Base-by-base conservation (phyloP, 2,888 invertebrate genomes). In the Ectropis crepuscularia region DNA sequence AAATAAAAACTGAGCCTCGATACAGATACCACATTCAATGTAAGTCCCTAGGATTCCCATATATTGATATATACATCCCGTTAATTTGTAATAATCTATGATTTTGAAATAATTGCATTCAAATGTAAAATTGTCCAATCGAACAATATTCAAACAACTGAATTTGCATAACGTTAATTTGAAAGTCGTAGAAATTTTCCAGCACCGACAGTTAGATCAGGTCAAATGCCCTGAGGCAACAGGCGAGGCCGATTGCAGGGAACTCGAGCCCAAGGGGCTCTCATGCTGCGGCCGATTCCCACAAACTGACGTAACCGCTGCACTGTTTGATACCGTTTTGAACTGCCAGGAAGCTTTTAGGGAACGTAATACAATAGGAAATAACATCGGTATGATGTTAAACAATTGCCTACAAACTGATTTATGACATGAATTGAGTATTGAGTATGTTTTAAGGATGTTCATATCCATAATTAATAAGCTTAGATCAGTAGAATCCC, bases 231-330 rank as follows among this genome's bases (percentile, higher is more conserved):
- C 86, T 68, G 76, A 59, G 87, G 90, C 89, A 72, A 81, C 51
- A 74, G 77, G 75, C 75, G 79, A 77, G 79, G 79, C 79, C 85
- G 80, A 83, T 85, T 82, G 81, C 75, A 83, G 86, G 83, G 86
- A 88, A 88, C 81, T 80, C 74, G 74, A 77, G 83, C 88, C 88
- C 75, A 76, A 76, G 82, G 86, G 85, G 88, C 87, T 87, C 88
- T 81, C 85, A 83, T 76, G 85, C 78, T 73, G 74, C 75, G 74
- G 74, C 73, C 74, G 75, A 81, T 90, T 92, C 91, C 89, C 91
- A 91, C 89, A 83, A 82, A 78, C 75, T 74, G 67, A 78, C 73
- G 73, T 80, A 80, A 83, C 82, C 77, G 77, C 75, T 65, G 68
- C 58, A 74, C 74, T 69, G 49, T 73, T 79, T 74, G 68, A 72